Base-by-base conservation (phyloP, 2,113 vertebrate species). In the Ammospiza caudacuta region DNA sequence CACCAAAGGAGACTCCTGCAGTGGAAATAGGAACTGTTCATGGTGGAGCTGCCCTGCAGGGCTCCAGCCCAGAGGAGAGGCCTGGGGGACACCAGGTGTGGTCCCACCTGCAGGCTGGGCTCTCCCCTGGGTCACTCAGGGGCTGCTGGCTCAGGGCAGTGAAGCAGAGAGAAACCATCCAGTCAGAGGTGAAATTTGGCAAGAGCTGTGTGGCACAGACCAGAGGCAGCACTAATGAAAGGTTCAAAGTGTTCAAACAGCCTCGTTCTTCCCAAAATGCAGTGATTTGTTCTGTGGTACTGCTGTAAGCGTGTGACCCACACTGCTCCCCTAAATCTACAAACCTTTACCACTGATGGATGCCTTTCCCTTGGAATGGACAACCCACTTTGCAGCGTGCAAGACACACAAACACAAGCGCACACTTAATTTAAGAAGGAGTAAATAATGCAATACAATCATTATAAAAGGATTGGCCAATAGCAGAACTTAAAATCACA, bases 391-490 rank as follows among this genome's bases (percentile, higher is more conserved):
- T 41, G 9, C 27, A 18, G 24, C 17, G 9, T 68, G 69, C 21
- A 23, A 55, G 63, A 83, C 67, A 52, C 70, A 81, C 35, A 83
- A 37, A 81, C 43, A 63, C 43, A 64, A 9, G 41, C 46, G 63
- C 28, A 11, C 6, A 62, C 13, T 5, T 33, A 31, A 67, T 58
- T 69, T 55, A 52, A 86, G 29, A 74, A 54, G 46, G 27, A 92
- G 87, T 24, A 92, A 81, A 39, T 63, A 80, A 54, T 20, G 75
- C 55, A 55, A 76, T 39, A 47, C 59, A 73, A 77, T 94, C 64
- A 67, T 91, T 92, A 75, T 35, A 72, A 90, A 89, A 87, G 67
- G 78, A 94, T 81, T 83, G 92, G 84, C 83, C 72, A 61, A 18
- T 7, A 87, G 67, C 57, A 89, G 67, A 76, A 88, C 61, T 92